These are phyloP conservation scores for Natator depressus DNA, from an alignment of 2,113 vertebrate genomes.

Conservation along the genomic window DNA sequence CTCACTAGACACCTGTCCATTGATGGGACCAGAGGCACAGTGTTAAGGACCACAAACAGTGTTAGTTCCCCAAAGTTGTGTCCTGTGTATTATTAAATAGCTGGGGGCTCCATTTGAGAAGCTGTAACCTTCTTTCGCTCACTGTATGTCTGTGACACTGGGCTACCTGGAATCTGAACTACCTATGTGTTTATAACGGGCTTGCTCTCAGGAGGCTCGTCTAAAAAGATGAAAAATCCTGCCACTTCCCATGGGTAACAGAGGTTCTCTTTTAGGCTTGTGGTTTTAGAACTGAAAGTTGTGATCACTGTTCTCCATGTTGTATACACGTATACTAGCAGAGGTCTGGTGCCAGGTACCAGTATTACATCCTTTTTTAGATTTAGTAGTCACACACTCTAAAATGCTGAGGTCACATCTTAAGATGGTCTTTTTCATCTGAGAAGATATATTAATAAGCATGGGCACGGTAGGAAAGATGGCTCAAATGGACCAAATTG, in stretches of 20 bases:
- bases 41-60: too few relatives aligned
- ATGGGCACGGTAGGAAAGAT: neutral
- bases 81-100: too few relatives aligned
- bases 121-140: neutral
- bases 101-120: neutral
- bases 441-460: neutral
- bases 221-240: neutral
- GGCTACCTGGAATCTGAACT: neutral
- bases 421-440: neutral
- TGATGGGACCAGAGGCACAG: too few relatives aligned
- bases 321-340: neutral
- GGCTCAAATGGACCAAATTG: neutral
- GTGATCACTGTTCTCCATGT: fast-evolving
- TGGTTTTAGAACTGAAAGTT: neutral
- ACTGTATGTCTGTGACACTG: neutral
- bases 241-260: neutral
- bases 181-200: neutral
- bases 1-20: too few relatives aligned
- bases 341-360: fast-evolving
- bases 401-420: neutral
- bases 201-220: neutral
- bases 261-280: neutral
- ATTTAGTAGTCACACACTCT: neutral
- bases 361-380: neutral
- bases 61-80: too few relatives aligned